Base-by-base conservation (phyloP, 2,113 vertebrate species). In the Galbula dea region DNA sequence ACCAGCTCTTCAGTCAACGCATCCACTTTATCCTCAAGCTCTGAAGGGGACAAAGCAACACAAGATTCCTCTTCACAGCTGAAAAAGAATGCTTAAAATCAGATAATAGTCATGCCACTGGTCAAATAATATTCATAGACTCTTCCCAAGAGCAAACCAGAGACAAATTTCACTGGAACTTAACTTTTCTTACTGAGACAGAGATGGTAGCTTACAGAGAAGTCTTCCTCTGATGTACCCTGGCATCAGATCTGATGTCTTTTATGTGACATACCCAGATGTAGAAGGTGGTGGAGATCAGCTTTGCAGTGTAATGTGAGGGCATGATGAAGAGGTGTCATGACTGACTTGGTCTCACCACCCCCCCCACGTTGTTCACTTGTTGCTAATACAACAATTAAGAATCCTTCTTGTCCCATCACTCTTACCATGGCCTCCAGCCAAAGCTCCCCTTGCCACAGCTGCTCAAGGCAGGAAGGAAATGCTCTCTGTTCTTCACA, bases 1-100 rank as follows among this genome's bases (percentile, higher is more conserved):
- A 77, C 32, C n/a, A 97, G 77, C 86, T 98, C 68, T 89, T 83
- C 34, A 18, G 92, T 89, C 30, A 97, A 75, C 1, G 10, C 23
- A 62, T 97, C 96, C 75, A 96, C 83, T 58, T 85, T 37, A 2
- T 96, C 95, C 68, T 96, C 82, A 37, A 94, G 63, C 17, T 89
- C 87, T 30, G 54, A 23, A 32, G 7, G 29, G 49, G 14, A 73
- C 3, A 19, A 49, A 54, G 29, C 11, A 32, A 3, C 3, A 7
- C 3, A 12, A 27, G 30, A 6, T 73, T 67, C 67, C 3, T 54
- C 89, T 86, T 89, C 30, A 21, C 46, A 75, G 58, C 94, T 97
- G 69, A 15, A 30, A 55, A 32, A 8, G 11, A 14, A 32, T 22
- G 3, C 4, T 82, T 14, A 16, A 71, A 63, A 27, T 23, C 8